Evolutionary conservation across 2,888 invertebrate genomes (phyloP).

Genomic region (Buathra laborator): DNA sequence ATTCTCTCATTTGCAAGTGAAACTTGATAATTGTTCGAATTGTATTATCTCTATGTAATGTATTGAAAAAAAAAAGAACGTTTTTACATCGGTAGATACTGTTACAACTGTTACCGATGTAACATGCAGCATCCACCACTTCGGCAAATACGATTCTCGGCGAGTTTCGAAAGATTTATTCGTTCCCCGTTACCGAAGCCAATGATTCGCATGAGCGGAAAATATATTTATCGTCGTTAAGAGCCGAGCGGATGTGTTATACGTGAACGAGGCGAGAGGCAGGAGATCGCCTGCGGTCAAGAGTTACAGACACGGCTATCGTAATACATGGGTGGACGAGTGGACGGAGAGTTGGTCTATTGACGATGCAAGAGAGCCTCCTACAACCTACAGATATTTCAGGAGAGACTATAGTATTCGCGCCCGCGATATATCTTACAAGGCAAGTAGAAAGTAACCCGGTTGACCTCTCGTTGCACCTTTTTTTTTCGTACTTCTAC

Average conservation of each 20-base stretch:
- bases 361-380: slow-evolving; percentile 40
- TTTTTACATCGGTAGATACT: background rate
- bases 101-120: background rate
- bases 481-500: slow-evolving; percentile 30
- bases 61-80: background rate
- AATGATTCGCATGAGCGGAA: slow-evolving; percentile 52
- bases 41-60: background rate
- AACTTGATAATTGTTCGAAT: slow-evolving; percentile 31
- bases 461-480: slow-evolving; percentile 71
- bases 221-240: slow-evolving; percentile 59
- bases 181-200: slow-evolving; percentile 14
- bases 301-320: slow-evolving; percentile 57
- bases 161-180: slow-evolving; percentile 42
- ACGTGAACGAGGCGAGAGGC: background rate
- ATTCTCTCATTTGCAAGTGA: slow-evolving; percentile 7
- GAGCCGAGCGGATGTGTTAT: background rate
- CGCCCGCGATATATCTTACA: slow-evolving; percentile 59
- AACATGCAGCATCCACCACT: background rate
- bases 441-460: slow-evolving; percentile 74
- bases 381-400: background rate
- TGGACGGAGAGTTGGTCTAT: slow-evolving; percentile 57
- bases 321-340: slow-evolving; percentile 55
- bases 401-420: slow-evolving; percentile 35
- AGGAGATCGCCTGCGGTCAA: slow-evolving; percentile 60
- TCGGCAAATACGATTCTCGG: slow-evolving; percentile 7